These are phyloP conservation scores for Thereva unica DNA, from an alignment of 2,888 invertebrate species.

Conservation along the genomic window DNA sequence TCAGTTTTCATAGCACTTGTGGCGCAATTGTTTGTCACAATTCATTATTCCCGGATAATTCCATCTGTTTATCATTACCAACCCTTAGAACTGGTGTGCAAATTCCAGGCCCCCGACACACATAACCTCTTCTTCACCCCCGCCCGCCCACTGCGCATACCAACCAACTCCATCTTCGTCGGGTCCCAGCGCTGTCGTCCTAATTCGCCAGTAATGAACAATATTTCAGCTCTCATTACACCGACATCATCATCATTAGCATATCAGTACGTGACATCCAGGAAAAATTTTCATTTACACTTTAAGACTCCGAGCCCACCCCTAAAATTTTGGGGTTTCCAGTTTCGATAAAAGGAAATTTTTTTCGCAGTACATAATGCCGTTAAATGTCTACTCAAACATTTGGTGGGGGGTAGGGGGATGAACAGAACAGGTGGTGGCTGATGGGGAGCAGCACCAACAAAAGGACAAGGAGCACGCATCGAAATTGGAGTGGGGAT, in stretches of 20 bases:
- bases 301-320: conserved; percentile 4
- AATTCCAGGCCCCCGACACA: conserved; percentile 6
- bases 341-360: conserved; percentile 18
- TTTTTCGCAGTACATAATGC: not conserved
- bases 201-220: conserved; percentile 15
- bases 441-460: no score
- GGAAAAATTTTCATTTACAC: conserved; percentile 28
- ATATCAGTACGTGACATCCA: conserved; percentile 27
- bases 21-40: conserved; percentile 25
- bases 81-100: conserved; percentile 1
- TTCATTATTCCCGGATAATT: conserved; percentile 29
- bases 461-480: no score
- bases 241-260: conserved; percentile 30
- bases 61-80: conserved; percentile 29
- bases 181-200: not conserved
- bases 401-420: no score
- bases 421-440: not conserved
- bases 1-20: conserved; percentile 4
- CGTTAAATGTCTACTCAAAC: not conserved
- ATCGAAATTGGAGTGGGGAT: no score
- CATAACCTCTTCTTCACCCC: conserved; percentile 21
- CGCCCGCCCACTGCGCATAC: no score
- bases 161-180: not conserved
- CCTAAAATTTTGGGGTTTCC: conserved; percentile 5
- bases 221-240: conserved; percentile 8